phyloP scores from a whole-genome alignment of 2,113 vertebrate genomes.

The Ploceus nigricollis region DNA sequence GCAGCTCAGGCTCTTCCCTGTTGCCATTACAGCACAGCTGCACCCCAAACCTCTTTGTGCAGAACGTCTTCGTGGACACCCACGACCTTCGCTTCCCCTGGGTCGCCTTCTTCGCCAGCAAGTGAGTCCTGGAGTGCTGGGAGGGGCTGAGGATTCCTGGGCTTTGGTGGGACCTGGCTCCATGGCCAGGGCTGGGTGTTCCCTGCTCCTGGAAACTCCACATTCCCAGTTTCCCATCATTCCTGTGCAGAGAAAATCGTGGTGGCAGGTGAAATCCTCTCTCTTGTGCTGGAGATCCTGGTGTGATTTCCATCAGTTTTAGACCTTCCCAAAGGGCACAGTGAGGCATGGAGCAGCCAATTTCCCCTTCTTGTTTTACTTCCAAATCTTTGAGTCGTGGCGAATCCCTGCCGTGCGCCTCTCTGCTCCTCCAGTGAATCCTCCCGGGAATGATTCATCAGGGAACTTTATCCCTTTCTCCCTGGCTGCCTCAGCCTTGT shows the following conservation, averaged over 20 bases:
- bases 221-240: neutral
- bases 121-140: conserved; percentile 71
- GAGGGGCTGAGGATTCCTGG: neutral
- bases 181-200: neutral
- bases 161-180: neutral
- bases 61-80: conserved; percentile 98
- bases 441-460: fast-evolving
- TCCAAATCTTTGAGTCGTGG: neutral
- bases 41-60: conserved; percentile 96
- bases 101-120: conserved; percentile 99
- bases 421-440: neutral
- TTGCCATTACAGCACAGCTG: conserved; percentile 82
- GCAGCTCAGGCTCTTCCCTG: neutral
- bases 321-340: neutral
- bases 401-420: neutral
- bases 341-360: fast-evolving
- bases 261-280: too few relatives aligned
- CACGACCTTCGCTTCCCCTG: conserved; percentile 96
- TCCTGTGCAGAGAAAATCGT: neutral
- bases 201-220: neutral
- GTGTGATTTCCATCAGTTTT: fast-evolving
- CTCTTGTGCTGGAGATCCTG: neutral
- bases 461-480: neutral
- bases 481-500: neutral
- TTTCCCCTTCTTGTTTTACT: fast-evolving